Evolutionary conservation across 2,888 invertebrate genomes (phyloP).

Genomic region (Chrysina gloriosa): DNA sequence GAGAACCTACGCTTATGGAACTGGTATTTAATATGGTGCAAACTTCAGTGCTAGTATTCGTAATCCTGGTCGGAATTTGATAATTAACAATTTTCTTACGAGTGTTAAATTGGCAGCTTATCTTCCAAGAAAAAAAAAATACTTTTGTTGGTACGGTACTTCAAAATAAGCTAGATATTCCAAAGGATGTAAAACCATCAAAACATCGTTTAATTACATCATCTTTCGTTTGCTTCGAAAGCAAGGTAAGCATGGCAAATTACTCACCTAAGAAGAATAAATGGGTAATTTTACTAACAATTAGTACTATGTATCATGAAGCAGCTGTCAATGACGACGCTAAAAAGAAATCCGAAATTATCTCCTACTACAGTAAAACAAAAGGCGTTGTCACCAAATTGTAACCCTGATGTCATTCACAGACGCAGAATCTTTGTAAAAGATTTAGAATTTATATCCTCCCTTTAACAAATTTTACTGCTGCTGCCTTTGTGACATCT

Average conservation of each 20-base stretch:
- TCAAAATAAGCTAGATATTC: not conserved
- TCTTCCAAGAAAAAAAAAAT: not conserved
- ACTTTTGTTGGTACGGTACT: not conserved
- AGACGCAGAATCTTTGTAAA: no score
- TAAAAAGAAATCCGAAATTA: no score
- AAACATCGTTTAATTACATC: not conserved
- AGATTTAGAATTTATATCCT: no score
- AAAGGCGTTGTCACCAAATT: no score
- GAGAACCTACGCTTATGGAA: not conserved
- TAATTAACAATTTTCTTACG: not conserved
- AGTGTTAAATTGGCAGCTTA: not conserved
- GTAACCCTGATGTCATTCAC: no score
- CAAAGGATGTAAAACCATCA: not conserved
- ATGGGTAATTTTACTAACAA: no score
- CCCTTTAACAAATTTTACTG: no score
- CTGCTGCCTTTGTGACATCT: no score
- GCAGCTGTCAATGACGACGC: no score
- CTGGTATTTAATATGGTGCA: not conserved
- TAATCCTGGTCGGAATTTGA: not conserved
- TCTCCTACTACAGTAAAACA: no score
- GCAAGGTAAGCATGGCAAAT: not conserved
- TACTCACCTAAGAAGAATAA: no score
- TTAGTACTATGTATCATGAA: no score
- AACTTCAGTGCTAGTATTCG: not conserved
- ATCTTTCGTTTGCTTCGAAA: not conserved